Conservation (phyloP, 2,888 invertebrate species). For the Argynnis bischoffii region DNA sequence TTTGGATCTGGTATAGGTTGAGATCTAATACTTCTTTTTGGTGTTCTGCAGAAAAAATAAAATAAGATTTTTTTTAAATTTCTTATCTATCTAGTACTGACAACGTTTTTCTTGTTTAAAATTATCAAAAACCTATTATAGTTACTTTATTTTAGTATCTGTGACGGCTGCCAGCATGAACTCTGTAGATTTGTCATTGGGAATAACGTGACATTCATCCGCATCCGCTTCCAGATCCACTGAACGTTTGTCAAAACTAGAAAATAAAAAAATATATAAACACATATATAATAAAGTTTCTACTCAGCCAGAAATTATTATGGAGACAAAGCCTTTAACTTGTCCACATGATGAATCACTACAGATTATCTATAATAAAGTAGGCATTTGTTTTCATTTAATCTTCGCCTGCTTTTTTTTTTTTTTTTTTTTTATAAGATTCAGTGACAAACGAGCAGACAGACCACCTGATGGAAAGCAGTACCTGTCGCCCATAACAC, state of each 20-base stretch:
- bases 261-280: conserved; percentile 26
- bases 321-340: too few relatives aligned
- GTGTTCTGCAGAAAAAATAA: conserved; percentile 49
- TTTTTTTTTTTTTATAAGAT: too few relatives aligned
- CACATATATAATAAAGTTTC: not conserved
- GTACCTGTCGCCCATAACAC: too few relatives aligned
- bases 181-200: conserved; percentile 94
- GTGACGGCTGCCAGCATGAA: conserved; percentile 95
- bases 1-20: conserved; percentile 85
- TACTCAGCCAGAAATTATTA: not conserved
- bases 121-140: conserved; percentile 39
- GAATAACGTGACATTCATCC: conserved; percentile 91
- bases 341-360: too few relatives aligned
- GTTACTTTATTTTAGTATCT: conserved; percentile 90
- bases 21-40: conserved; percentile 60
- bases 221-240: conserved; percentile 82
- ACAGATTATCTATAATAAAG: too few relatives aligned
- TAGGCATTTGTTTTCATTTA: too few relatives aligned
- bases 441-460: too few relatives aligned
- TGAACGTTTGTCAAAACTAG: conserved; percentile 78
- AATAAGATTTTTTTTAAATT: too few relatives aligned
- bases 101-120: not conserved
- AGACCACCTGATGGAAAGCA: too few relatives aligned
- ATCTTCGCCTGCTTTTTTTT: too few relatives aligned
- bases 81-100: too few relatives aligned